A percentile compares a stretch with the other conserved stretches of the same genome.
These are phyloP conservation scores for Lypha dubia DNA, from an alignment of 2,888 invertebrate genomes.

Conservation along the genomic window DNA sequence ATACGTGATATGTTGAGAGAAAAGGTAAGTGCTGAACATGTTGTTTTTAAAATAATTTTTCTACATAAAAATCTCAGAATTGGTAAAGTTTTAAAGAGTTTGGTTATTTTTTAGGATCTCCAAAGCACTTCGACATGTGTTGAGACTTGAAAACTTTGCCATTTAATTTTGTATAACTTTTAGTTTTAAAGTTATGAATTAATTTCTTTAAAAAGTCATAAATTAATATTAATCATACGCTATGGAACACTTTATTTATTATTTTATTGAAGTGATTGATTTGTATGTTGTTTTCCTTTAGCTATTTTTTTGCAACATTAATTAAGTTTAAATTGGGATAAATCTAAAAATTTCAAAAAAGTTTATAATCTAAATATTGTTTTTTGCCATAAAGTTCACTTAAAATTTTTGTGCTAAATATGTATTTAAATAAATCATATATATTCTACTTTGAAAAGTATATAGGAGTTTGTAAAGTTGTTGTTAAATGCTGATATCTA, in stretches of 20 bases:
- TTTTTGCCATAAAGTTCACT: background rate
- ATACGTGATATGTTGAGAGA: constrained; percentile 94
- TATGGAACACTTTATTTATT: too few relatives aligned
- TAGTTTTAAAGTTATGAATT: background rate
- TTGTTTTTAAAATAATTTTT: background rate
- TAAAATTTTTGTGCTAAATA: constrained; percentile 19
- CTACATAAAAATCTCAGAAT: background rate
- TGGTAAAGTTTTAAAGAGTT: too few relatives aligned
- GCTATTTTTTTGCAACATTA: too few relatives aligned
- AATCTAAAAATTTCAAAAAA: background rate
- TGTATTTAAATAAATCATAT: constrained; percentile 7
- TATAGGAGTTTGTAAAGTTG: background rate
- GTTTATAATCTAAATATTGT: background rate
- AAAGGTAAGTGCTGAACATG: constrained; percentile 87
- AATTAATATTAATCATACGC: constrained; percentile 34
- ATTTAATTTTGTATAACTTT: background rate
- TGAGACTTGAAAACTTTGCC: background rate
- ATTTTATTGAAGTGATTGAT: background rate
- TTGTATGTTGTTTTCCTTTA: background rate
- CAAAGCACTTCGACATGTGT: background rate
- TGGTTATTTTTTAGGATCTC: too few relatives aligned
- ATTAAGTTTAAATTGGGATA: too few relatives aligned
- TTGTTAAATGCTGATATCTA: constrained; percentile 40
- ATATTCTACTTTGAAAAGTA: background rate
- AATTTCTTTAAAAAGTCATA: background rate